These are phyloP conservation scores for Dyspetes luteomarginatus DNA, from an alignment of 2,888 invertebrate species.

Conservation along the genomic window DNA sequence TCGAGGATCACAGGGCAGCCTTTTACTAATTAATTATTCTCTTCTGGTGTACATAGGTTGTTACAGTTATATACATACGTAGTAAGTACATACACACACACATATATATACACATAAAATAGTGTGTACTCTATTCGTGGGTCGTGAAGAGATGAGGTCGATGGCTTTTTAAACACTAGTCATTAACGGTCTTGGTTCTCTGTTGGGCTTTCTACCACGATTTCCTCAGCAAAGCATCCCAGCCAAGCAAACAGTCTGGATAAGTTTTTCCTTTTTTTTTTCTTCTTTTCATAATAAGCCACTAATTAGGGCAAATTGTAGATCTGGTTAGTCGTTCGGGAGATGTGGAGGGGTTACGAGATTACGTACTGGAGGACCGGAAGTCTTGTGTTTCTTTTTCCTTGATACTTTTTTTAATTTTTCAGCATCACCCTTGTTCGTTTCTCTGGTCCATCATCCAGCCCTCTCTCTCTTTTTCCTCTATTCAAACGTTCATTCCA, in stretches of 20 bases:
- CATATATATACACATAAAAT: not conserved
- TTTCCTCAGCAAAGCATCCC: slow-evolving; percentile 51
- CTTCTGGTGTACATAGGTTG: slow-evolving; percentile 54
- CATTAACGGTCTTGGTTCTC: slow-evolving; percentile 58
- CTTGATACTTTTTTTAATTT: not conserved
- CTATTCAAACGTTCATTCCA: slow-evolving; percentile 30
- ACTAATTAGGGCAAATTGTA: slow-evolving; percentile 62
- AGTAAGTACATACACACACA: slow-evolving; percentile 16
- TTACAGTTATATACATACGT: slow-evolving; percentile 43
- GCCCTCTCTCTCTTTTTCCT: slow-evolving; percentile 8
- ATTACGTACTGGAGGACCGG: slow-evolving; percentile 52
- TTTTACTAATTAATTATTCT: slow-evolving; percentile 66
- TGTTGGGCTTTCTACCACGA: slow-evolving; percentile 59
- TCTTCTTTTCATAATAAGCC: slow-evolving; percentile 27
- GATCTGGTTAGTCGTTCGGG: slow-evolving; percentile 52
- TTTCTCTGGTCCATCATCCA: slow-evolving; percentile 38
- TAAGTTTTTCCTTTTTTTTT: slow-evolving; percentile 15
- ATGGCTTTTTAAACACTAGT: slow-evolving; percentile 66
- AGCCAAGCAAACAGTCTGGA: slow-evolving; percentile 15
- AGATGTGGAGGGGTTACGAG: slow-evolving; percentile 23
- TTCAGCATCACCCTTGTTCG: slow-evolving; percentile 9
- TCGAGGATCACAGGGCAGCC: slow-evolving; percentile 61
- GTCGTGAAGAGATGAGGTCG: slow-evolving; percentile 61
- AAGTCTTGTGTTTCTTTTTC: slow-evolving; percentile 49
- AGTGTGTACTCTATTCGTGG: slow-evolving; percentile 31